Evolutionary conservation across 2,113 vertebrate species (phyloP), one percentile per base, ranked within the genome.

Genomic region (Chamaea fasciata): DNA sequence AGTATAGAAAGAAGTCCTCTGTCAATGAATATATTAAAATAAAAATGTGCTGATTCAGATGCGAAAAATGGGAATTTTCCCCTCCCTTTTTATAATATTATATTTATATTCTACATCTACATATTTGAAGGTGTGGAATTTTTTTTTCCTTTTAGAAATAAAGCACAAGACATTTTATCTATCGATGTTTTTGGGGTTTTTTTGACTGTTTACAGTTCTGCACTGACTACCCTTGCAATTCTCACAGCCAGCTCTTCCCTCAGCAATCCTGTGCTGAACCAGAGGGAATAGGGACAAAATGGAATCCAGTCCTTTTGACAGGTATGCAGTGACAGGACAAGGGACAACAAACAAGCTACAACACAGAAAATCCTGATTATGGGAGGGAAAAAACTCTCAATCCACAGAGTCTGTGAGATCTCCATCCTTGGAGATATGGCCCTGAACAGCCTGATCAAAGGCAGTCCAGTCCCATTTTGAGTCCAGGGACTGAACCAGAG

Each of bases 1-100:
- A 80, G 80, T 79, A 82, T 70, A 92, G 92, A 95, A 94, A 92
- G 78, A 73, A 94, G 83, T 65, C 89, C 74, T 95, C 90, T 93
- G 87, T 96, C 90, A 89, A 24, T 21, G 63, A 82, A 59, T 74
- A 63, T 14, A 91, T 87, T 93, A 87, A 91, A 88, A 70, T 33
- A 56, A 90, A 92, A 90, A 92, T 14, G 88, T 69, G 74, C 85
- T 74, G 77, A 94, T 91, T 96, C 87, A 89, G 86, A 93, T 62
- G 42, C 57, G 92, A 87, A 94, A 96, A 84, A 14, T 1, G 2
- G n/a, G 42, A 37, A 12, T n/a, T 30, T 50, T 18, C 3, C 1
- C 10, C 19, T 63, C 27, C 31, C 20, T 53, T 65, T 80, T 78
- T 42, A 55, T 52, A 89, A 14, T 30, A 65, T 42, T 23, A 62